Base-by-base conservation (phyloP, 2,888 invertebrate species). In the Oithona nana region DNA sequence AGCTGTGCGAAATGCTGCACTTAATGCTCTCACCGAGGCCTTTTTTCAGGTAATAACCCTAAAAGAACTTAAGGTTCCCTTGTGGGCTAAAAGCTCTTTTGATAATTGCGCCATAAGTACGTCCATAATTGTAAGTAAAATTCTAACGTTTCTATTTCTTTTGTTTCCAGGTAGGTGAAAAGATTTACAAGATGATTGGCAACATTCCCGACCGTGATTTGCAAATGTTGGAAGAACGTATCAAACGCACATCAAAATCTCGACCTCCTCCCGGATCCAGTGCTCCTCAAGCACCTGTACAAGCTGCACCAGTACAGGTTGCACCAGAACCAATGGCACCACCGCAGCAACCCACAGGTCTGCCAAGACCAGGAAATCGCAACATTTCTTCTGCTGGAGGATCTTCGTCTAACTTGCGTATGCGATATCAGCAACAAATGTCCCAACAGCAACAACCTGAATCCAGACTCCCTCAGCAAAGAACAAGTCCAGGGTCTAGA, bases 161-260 rank as follows among this genome's bases (percentile, higher is more conserved):
- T n/a, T n/a, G n/a, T 54, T 24, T 56, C 48, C 50, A 62, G 62
- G 84, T 90, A 65, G 94, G 94, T 0, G 97, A 97, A 69, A 83
- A 81, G 72, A 79, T 95, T 0, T 89, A 85, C 75, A 93, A 92
- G 76, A 81, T 88, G 74, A 83, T 94, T 67, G 93, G 94, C 65
- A 84, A 87, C 77, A 84, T 90, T 69, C 87, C 84, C 1, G 94
- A 95, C 71, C 97, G 98, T 74, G 97, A 97, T 71, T 80, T 87
- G 70, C 88, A 90, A 0, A 78, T 95, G 68, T 75, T 98, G 57
- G 95, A 97, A 70, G 97, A 98, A 74, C 81, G 97, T 56, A 94
- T 98, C 64, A 95, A 95, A 72, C 80, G 97, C 28, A 30, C 62
- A 16, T 55, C 56, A 20, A 62, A 62, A 29, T 20, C 30, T 13